Evolutionary conservation across 2,888 invertebrate genomes (phyloP), one percentile per base, ranked within the genome.

Genomic region (Scaptomyza parva): DNA sequence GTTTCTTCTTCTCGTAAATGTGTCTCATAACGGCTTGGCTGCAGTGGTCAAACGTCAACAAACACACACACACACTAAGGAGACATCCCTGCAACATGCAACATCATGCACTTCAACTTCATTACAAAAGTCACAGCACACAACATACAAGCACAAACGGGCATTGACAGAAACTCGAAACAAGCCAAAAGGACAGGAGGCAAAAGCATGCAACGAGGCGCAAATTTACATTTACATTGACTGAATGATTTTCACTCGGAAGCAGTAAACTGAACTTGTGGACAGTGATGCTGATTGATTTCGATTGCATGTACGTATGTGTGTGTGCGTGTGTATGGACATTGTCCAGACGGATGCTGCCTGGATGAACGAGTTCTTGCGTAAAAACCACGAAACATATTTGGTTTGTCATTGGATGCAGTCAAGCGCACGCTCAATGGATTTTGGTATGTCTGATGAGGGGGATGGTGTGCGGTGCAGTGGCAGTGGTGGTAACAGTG

Each of bases 301-400:
- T 78, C 83, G 68, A 87, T 74, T 84, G 67, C 57, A 48, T 71
- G 26, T 52, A 40, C 40, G 14, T 53, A 17, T 37, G 11, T 54
- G 39, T n/a, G 39, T 30, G 57, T 39, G 43, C 41, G 55, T 52
- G 43, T 57, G 43, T 35, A 28, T 35, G 70, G 44, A 17, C 37
- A 28, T 43, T 71, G 54, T 57, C 39, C 61, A 70, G 48, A 64
- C 39, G 51, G 37, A 26, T n/a, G 33, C 39, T 50, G 63, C 18
- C 39, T 50, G 45, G 37, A 37, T n/a, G n/a, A 60, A 52, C 81
- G 73, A 69, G 52, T 75, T 75, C 78, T 86, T 73, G 85, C 74
- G 83, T 75, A 83, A 87, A 87, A 89, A 88, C 90, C 90, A 90
- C 89, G 84, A 89, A 89, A 88, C 87, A 89, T 90, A 88, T 89